These are phyloP conservation scores for Tribolium madens DNA, from an alignment of 1,140 invertebrate species.

Conservation along the genomic window DNA sequence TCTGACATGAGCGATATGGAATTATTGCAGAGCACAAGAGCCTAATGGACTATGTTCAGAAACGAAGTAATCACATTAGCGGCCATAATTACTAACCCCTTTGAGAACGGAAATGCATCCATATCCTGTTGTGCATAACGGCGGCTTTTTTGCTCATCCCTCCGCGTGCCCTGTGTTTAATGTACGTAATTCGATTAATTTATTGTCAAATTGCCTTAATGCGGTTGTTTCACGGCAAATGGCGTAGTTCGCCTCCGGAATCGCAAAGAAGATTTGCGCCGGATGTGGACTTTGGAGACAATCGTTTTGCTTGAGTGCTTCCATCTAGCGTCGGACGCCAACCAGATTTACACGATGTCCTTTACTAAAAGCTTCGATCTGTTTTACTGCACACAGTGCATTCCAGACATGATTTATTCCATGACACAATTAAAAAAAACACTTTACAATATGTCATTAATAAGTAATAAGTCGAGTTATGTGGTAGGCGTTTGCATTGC, in stretches of 20 bases:
- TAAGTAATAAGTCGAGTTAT: neutral
- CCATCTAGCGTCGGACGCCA: constrained; percentile 19
- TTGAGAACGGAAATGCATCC: constrained; percentile 67
- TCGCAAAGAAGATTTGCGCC: constrained; percentile 51
- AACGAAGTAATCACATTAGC: constrained; percentile 66
- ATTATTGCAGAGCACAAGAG: constrained; percentile 63
- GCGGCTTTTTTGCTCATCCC: constrained; percentile 56
- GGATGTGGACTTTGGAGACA: constrained; percentile 46
- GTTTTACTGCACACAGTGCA: neutral
- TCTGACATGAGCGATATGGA: constrained; percentile 61
- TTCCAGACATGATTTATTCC: neutral
- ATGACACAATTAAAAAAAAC: neutral
- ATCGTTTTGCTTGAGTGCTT: constrained; percentile 35
- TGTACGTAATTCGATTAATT: constrained; percentile 65
- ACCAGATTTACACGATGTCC: constrained; percentile 17
- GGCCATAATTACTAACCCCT: constrained; percentile 66
- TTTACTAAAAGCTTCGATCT: constrained; percentile 32
- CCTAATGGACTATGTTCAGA: constrained; percentile 66
- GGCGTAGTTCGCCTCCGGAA: constrained; percentile 50
- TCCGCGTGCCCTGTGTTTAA: constrained; percentile 54
- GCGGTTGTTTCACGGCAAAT: constrained; percentile 67
- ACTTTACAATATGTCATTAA: constrained; percentile 5
- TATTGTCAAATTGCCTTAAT: constrained; percentile 65
- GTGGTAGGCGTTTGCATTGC: neutral
- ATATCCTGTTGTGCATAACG: constrained; percentile 65